Percentiles rank a stretch among this genome's conserved stretches.
phyloP scores from a whole-genome alignment of 2,113 vertebrate species.

The Alouatta palliata region DNA sequence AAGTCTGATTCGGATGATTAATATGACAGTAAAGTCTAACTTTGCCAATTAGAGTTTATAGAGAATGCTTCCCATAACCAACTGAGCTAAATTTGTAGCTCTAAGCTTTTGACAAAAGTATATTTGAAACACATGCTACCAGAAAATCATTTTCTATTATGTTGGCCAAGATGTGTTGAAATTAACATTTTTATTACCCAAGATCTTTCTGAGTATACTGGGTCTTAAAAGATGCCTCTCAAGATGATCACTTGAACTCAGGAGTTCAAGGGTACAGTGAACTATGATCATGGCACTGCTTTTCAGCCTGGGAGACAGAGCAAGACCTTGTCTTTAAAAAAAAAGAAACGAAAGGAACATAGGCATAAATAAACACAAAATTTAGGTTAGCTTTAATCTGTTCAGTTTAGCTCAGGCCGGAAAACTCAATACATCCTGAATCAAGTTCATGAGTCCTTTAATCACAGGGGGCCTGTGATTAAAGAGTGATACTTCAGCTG shows the following conservation, averaged over 20 bases:
- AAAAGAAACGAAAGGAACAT: background rate
- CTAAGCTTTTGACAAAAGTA: background rate
- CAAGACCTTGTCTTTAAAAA: background rate
- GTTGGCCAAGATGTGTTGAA: background rate
- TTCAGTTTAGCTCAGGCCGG: background rate
- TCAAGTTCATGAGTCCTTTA: background rate
- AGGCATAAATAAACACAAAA: background rate
- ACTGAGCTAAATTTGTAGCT: background rate
- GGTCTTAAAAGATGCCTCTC: background rate
- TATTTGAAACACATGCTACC: background rate
- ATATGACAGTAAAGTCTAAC: background rate
- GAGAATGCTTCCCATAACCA: background rate
- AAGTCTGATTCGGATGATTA: background rate
- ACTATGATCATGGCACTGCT: no score
- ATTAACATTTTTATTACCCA: background rate
- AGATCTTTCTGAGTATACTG: background rate
- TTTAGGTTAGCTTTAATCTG: background rate
- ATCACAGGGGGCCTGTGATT: background rate
- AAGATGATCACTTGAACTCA: no score
- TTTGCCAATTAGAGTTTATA: background rate
- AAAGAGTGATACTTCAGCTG: background rate
- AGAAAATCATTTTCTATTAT: background rate
- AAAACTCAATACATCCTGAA: background rate
- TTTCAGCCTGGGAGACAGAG: no score
- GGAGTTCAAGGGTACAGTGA: no score